Base-by-base conservation (phyloP, 2,797 vertebrate genomes). In the Triplophysa yarkandensis region DNA sequence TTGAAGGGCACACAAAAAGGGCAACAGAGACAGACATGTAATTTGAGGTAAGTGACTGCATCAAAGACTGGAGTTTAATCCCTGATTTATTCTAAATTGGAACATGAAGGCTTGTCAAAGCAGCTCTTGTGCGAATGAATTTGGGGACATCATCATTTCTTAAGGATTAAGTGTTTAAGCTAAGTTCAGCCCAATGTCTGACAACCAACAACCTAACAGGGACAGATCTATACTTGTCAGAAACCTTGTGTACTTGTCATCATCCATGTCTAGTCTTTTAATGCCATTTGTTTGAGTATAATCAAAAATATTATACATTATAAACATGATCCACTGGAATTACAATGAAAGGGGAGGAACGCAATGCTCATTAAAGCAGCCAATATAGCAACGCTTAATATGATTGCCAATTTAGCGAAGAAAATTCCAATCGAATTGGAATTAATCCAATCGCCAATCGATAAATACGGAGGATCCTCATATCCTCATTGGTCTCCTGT, bases 31-130 rank as follows among this genome's bases (percentile, higher is more conserved):
- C 80, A 77, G 76, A 76, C 76, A 85, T 87, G 87, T 88, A 89
- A 92, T 92, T 90, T 89, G 78, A 74, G 75, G 81, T 89, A 90
- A 91, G 89, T 88, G 88, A 89, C 71, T 87, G 39, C 88, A 89
- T 90, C 89, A 91, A 90, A 90, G 91, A 87, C 87, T 81, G 80
- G 52, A 81, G 85, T 90, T 90, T 91, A 91, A 92, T 92, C 89
- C 89, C 86, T 86, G 83, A 88, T 89, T 85, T 82, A 81, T 86
- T 83, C 84, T 77, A 86, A 86, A 85, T 84, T 85, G 78, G 81
- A 87, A 82, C 79, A 83, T 67, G 80, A 74, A 78, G 70, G 55
- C 46, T 55, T 62, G 67, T 74, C 61, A 71, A 64, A 71, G 65
- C 19, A 85, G 70, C 83, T 84, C 86, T 90, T 80, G 90, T 91